These are phyloP conservation scores for Cryptoprocta ferox DNA, from an alignment of 2,797 vertebrate species.

Conservation along the genomic window DNA sequence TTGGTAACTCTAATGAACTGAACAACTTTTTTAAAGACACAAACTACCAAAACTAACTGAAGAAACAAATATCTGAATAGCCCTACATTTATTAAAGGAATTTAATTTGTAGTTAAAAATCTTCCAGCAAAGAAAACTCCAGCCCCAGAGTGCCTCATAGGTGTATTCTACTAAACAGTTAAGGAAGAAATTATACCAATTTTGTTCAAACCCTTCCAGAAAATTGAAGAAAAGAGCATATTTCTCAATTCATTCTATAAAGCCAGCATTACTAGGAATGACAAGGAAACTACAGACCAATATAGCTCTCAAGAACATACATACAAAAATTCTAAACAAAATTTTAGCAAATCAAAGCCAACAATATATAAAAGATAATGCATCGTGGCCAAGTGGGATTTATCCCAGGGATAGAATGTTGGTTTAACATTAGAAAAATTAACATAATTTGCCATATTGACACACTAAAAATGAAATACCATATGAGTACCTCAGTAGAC, in stretches of 20 bases:
- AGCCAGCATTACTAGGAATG: not conserved
- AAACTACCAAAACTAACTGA: not conserved
- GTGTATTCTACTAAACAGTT: slow-evolving; percentile 20
- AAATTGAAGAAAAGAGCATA: not conserved
- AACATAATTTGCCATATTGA: slow-evolving; percentile 11
- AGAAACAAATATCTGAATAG: not conserved
- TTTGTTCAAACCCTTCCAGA: slow-evolving; percentile 27
- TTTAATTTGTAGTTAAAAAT: slow-evolving; percentile 47
- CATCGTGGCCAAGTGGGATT: not conserved
- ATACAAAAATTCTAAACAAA: not conserved
- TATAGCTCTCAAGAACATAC: not conserved
- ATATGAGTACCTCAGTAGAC: not conserved
- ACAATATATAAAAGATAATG: not conserved
- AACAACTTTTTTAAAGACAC: slow-evolving; percentile 19
- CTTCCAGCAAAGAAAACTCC: slow-evolving; percentile 4
- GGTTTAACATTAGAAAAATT: not conserved
- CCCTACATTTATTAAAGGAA: not conserved
- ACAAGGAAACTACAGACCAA: slow-evolving; percentile 34
- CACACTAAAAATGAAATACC: slow-evolving; percentile 21
- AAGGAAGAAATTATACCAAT: slow-evolving; percentile 18
- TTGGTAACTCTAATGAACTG: not conserved
- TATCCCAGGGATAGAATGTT: not conserved
- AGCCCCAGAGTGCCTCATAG: not conserved
- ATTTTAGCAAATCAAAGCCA: slow-evolving; percentile 41
- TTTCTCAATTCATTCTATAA: not conserved